A percentile compares a stretch with the other conserved stretches of the same genome.
Evolutionary conservation across 2,797 vertebrate species (phyloP).

Genomic region (Pantherophis alleghaniensis): DNA sequence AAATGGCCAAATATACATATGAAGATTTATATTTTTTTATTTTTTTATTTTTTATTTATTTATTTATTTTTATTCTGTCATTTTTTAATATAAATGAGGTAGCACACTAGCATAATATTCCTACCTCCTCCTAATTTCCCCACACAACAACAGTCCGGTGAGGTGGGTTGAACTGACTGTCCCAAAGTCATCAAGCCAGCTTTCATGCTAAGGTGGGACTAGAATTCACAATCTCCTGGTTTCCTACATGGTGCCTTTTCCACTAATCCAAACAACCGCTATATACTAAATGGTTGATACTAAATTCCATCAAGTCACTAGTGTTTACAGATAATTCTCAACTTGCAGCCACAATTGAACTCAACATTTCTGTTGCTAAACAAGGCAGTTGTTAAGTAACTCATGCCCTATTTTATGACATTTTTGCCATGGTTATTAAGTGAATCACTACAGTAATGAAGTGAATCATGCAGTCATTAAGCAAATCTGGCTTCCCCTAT

Average conservation of each 20-base stretch:
- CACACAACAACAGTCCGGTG: background rate
- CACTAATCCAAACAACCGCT: background rate
- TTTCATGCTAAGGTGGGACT: background rate
- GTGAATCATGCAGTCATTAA: background rate
- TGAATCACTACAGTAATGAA: background rate
- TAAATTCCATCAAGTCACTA: background rate
- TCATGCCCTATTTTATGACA: background rate
- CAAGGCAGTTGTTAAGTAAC: background rate
- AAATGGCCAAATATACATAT: background rate
- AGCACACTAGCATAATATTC: no score
- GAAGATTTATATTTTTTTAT: background rate
- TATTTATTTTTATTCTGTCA: no score
- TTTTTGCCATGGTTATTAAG: background rate
- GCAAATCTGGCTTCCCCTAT: no score
- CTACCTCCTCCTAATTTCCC: background rate
- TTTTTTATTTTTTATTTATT: no score
- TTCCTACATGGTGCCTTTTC: background rate
- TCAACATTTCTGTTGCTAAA: background rate
- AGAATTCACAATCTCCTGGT: background rate
- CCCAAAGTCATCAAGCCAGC: background rate
- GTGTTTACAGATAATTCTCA: background rate
- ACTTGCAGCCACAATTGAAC: background rate
- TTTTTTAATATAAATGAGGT: no score
- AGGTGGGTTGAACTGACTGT: background rate
- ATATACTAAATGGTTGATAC: background rate